Conservation (phyloP, 23 tunicate genomes). For the Halocynthia roretzi region DNA sequence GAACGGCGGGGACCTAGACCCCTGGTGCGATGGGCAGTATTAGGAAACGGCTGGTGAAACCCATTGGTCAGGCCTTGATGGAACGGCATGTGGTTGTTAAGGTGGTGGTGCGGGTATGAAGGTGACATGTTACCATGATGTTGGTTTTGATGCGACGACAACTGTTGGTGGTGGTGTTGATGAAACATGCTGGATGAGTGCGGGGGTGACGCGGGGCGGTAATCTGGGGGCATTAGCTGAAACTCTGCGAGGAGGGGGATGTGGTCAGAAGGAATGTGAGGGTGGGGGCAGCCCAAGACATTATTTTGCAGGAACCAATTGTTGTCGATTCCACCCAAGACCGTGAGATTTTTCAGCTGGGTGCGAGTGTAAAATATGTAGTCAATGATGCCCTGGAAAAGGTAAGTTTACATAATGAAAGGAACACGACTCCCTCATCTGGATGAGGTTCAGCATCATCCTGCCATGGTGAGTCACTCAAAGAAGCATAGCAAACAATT, state of each 20-base stretch:
- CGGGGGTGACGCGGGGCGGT: conserved; percentile 27
- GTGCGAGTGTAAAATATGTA: conserved; percentile 95
- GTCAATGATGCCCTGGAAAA: conserved; percentile 94
- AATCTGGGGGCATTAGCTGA: conserved; percentile 74
- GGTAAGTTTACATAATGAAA: neutral
- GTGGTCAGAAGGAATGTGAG: conserved; percentile 96
- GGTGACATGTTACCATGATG: conserved; percentile 19
- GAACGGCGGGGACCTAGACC: conserved; percentile 19
- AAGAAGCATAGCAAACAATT: no score
- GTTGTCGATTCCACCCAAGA: conserved; percentile 74
- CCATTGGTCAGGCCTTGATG: conserved; percentile 14
- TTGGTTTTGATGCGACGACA: neutral
- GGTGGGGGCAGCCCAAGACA: conserved; percentile 94
- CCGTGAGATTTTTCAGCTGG: conserved; percentile 87
- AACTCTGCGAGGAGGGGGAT: conserved; percentile 85
- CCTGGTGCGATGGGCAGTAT: conserved; percentile 4
- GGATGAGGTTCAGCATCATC: no score
- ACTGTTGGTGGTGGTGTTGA: neutral
- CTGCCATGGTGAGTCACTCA: no score
- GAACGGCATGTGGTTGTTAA: conserved; percentile 8
- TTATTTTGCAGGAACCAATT: conserved; percentile 61
- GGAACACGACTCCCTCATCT: neutral
- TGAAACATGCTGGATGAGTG: neutral
- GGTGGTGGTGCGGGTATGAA: conserved; percentile 9
- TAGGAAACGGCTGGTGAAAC: conserved; percentile 1